Base-by-base conservation (phyloP, 2,113 vertebrate species). In the Brachirus orientalis region DNA sequence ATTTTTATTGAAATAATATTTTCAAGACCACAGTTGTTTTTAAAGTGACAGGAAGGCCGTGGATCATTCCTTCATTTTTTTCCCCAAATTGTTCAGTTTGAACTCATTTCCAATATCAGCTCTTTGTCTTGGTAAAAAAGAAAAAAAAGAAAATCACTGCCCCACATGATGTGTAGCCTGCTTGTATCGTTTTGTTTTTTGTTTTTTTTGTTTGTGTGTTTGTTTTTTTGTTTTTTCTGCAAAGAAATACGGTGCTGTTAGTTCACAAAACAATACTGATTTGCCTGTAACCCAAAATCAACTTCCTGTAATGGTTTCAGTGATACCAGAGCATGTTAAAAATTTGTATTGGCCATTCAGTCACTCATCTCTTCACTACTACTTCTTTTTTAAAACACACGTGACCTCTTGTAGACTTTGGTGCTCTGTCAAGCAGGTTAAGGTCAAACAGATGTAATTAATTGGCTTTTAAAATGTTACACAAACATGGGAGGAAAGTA, bases 1-100 rank as follows among this genome's bases (percentile, higher is more conserved):
- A 89, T 91, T 92, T 92, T 92, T 93, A 92, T 92, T 93, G 89
- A 87, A 92, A 87, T 89, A 88, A 86, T 92, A 88, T 91, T 92
- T 92, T 91, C 84, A 90, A 91, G 80, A 92, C 87, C 88, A 89
- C 83, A 76, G 86, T 86, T 88, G 88, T 92, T 92, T 92, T 78
- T 85, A 85, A 90, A 85, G 72, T 85, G 78, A 87, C 72, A 85
- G 69, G 66, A 63, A 82, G 66, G 85, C 62, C 60, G 64, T 63
- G 61, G 67, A 82, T 89, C 88, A 88, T 91, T 89, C 88, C 84
- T 78, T 75, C 35, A 16, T 85, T 73, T 54, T 80, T 53, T 80
- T 63, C 55, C 58, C 57, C 72, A 68, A 59, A 69, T 76, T 44
- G 66, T 68, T 87, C 46, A 47, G 52, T 71, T 87, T 58, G 11